Percentiles rank a stretch among this genome's conserved stretches.
These are phyloP conservation scores for Drosophila robusta DNA, from an alignment of 2,888 invertebrate genomes.

Conservation along the genomic window DNA sequence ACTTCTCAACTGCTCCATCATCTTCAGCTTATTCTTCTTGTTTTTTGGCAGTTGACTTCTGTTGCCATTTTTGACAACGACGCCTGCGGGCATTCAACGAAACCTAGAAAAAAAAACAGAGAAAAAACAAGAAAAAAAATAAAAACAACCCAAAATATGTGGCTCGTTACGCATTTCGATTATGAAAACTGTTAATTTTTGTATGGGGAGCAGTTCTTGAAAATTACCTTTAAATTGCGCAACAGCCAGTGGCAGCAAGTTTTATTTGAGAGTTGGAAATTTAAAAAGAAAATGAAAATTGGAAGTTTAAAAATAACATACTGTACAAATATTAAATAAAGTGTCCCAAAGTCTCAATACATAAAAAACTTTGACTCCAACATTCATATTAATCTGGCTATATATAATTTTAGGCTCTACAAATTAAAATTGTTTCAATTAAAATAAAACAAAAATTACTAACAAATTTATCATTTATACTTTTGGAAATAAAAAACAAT, in stretches of 20 bases:
- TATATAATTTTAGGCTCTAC: too few species aligned
- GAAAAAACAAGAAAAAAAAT: background rate
- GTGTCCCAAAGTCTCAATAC: too few species aligned
- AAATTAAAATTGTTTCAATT: too few species aligned
- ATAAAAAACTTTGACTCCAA: too few species aligned
- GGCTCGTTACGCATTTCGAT: conserved; percentile 66
- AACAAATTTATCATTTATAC: too few species aligned
- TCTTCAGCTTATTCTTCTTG: conserved; percentile 21
- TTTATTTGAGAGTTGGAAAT: conserved; percentile 2
- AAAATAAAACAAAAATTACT: too few species aligned
- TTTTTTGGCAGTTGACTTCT: conserved; percentile 72
- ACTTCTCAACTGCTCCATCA: conserved; percentile 10
- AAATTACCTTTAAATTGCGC: conserved; percentile 30
- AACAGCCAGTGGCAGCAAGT: conserved; percentile 6
- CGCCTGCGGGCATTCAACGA: conserved; percentile 60
- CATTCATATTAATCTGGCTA: too few species aligned
- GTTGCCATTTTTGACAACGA: conserved; percentile 73
- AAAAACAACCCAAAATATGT: conserved; percentile 42
- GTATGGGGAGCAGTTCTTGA: conserved; percentile 60
- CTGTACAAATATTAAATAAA: too few species aligned
- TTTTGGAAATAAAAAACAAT: too few species aligned
- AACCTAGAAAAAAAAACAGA: conserved; percentile 8
- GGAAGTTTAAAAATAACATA: too few species aligned
- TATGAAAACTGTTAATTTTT: conserved; percentile 71
- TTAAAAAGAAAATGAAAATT: background rate